phyloP scores from a whole-genome alignment of 2,888 invertebrate species.

The Agrilus mali region DNA sequence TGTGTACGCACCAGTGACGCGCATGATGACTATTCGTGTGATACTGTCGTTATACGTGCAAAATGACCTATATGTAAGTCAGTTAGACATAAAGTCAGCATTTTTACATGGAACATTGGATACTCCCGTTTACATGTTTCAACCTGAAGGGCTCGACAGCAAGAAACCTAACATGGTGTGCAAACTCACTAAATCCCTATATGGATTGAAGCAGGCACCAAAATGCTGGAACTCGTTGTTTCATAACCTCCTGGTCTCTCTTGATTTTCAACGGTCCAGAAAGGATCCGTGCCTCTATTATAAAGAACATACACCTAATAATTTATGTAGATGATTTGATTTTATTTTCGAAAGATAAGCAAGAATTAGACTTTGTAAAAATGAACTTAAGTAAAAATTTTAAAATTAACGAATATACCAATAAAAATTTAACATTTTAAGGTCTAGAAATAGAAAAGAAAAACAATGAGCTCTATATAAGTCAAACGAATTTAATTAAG shows the following conservation, averaged over 20 bases:
- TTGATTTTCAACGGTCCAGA: conserved; percentile 11
- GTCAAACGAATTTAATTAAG: conserved; percentile 11
- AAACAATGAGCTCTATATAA: conserved; percentile 5
- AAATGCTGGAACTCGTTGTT: conserved; percentile 13
- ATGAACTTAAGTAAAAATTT: conserved; percentile 7
- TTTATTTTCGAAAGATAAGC: conserved; percentile 9
- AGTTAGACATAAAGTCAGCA: conserved; percentile 11
- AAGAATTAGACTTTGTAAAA: conserved; percentile 6
- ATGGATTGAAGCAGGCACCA: conserved; percentile 12
- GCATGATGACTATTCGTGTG: conserved; percentile 14
- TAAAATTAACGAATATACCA: conserved; percentile 10
- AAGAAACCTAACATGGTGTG: neutral
- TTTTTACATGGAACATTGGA: conserved; percentile 10
- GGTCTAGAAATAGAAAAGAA: conserved; percentile 1
- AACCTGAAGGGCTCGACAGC: conserved; percentile 3
- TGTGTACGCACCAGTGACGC: conserved; percentile 15
- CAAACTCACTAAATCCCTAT: neutral
- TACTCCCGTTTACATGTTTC: conserved; percentile 4
- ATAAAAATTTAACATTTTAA: conserved; percentile 6
- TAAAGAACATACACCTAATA: conserved; percentile 9
- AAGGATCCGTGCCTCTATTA: conserved; percentile 15
- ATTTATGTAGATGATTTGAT: conserved; percentile 14
- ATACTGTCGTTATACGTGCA: conserved; percentile 11
- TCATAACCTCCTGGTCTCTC: conserved; percentile 5
- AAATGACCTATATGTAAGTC: conserved; percentile 8